Base-by-base conservation (phyloP, 2,888 invertebrate genomes). In the Clitarchus hookeri region DNA sequence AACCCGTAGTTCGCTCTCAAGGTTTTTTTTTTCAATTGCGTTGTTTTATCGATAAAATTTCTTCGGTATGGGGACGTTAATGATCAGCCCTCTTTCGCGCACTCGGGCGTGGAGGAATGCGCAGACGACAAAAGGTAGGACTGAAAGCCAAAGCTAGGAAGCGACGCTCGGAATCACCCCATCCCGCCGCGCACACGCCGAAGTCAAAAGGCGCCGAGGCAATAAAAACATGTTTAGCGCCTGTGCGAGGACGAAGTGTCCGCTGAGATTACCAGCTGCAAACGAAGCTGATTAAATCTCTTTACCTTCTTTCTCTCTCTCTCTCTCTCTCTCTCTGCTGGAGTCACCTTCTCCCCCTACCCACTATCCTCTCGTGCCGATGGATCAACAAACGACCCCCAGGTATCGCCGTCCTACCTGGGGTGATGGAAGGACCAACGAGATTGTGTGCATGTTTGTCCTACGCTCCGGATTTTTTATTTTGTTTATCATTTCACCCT, bases 271-370 rank as follows among this genome's bases (percentile, higher is more conserved):
- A n/a, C 65, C 23, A 65, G 65, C 65, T 6, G 12, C 65, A 82
- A 82, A 82, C 44, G 82, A 82, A 82, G 82, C 82, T 82, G 82
- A 82, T 82, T 36, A 82, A 27, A 82, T 23, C 23, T 27, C 13
- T 11, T 16, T 27, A 16, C 82, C 27, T 27, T 26, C 27, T 9
- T 27, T 2, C 16, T 8, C 65, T 1, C n/a, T 2, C 65, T 4
- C 65, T 8, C 48, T 8, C 11, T 48, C 16, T 48, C 48, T 48
- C 48, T 48, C 48, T 48, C 6, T 48, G 48, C 1, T 16, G 48
- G 6, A 48, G 12, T 48, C 48, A 16, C 48, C 48, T 16, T 48
- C 6, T 48, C 48, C 1, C 48, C 16, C 48, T 6, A 11, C 8
- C 48, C 48, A 16, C 48, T 1, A 48, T 1, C 48, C 48, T 8